Conservation (phyloP, 2,888 invertebrate species). For the Chironomus tentans region DNA sequence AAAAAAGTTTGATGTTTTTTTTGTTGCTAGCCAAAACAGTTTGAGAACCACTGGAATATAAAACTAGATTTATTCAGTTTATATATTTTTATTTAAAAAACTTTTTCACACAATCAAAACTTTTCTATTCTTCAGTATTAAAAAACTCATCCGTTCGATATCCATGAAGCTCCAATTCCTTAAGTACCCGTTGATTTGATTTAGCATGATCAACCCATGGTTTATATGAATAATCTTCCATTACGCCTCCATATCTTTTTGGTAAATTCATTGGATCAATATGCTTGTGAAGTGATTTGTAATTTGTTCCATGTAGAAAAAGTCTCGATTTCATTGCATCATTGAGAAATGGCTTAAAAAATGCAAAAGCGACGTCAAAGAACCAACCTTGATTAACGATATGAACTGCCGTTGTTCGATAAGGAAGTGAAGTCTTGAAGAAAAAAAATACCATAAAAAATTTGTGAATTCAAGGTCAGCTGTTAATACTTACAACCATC, state of each 20-base stretch:
- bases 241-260: conserved; percentile 46
- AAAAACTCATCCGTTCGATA: conserved; percentile 44
- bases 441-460: neutral
- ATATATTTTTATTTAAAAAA: neutral
- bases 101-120: neutral
- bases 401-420: conserved; percentile 64
- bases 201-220: conserved; percentile 60
- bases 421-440: conserved; percentile 60
- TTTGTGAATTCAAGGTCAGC: conserved; percentile 1
- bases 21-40: too few species aligned
- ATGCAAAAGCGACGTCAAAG: conserved; percentile 66
- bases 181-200: conserved; percentile 48
- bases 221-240: conserved; percentile 64
- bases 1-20: too few species aligned
- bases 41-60: too few species aligned
- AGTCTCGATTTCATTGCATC: conserved; percentile 54
- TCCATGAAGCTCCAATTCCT: conserved; percentile 55
- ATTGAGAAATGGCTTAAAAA: conserved; percentile 68
- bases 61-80: too few species aligned
- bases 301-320: conserved; percentile 57
- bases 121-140: neutral
- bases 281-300: conserved; percentile 63
- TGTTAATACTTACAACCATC: conserved; percentile 51
- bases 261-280: conserved; percentile 62
- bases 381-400: conserved; percentile 73